Base-by-base conservation (phyloP, 1,140 invertebrate species). In the Charaxes varanes region DNA sequence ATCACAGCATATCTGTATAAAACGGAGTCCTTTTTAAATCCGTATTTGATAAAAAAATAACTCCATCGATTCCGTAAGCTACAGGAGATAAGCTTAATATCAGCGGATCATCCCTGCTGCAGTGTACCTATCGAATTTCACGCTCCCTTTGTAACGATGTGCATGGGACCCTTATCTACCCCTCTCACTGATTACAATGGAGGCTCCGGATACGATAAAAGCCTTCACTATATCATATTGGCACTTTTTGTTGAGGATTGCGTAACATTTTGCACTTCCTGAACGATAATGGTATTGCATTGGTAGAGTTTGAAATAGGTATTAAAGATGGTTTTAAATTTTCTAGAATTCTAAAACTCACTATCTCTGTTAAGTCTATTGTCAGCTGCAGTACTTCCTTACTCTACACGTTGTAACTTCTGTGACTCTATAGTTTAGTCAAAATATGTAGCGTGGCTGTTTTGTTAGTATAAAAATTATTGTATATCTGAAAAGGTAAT, bases 191-290 rank as follows among this genome's bases (percentile, higher is more conserved):
- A 68, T 70, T 59, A 48, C 47, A 54, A 48, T 50, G 41, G 43
- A 53, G 46, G 27, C 57, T 56, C 53, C 41, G 45, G 57, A 64
- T 49, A 40, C 59, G 74, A 72, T 79, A 79, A 72, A 70, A 70
- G 65, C 63, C 41, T 55, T 60, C 48, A 65, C 57, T 79, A 68
- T 70, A 80, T 80, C 76, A 77, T 77, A 80, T 73, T 73, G 72
- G 58, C 76, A 67, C 68, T 69, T 65, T 61, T 52, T 58, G 59
- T 53, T 45, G 53, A 62, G 58, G 50, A 62, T 61, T 59, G 43
- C 41, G 60, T 59, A 63, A 73, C 74, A 68, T 72, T 72, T 72
- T 58, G 48, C 61, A 68, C 63, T 62, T 62, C 58, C 61, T 60
- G 51, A 61, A 53, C 66, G 64, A 73, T 72, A 73, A 73, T 60